Percentiles rank a stretch among this genome's conserved stretches.
These are phyloP conservation scores for Myotis davidii DNA, from an alignment of 2,113 vertebrate genomes.

Conservation along the genomic window DNA sequence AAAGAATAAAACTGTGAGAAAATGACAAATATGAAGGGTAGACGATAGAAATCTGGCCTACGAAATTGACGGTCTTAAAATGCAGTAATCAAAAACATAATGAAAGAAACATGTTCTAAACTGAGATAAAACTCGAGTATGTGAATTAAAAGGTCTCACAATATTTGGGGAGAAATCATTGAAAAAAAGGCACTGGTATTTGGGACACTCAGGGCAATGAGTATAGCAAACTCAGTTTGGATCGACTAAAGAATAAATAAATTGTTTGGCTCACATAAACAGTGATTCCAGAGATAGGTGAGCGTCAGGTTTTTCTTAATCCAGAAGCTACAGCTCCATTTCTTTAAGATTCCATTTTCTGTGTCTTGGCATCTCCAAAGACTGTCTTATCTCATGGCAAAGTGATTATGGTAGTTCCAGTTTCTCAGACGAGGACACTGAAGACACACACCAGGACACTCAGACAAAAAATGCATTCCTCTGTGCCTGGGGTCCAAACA, in stretches of 20 bases:
- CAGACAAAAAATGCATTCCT: neutral
- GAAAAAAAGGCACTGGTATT: neutral
- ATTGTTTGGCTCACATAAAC: neutral
- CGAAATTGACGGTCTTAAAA: constrained; percentile 7
- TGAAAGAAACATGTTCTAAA: neutral
- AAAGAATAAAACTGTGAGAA: neutral
- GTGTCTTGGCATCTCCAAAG: neutral
- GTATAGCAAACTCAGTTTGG: neutral
- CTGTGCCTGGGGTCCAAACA: neutral
- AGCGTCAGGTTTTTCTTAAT: neutral
- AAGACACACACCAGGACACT: neutral
- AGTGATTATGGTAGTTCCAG: neutral
- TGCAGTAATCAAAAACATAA: neutral
- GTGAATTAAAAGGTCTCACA: neutral
- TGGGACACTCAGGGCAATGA: neutral
- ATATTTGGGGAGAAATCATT: neutral
- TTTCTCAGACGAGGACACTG: neutral
- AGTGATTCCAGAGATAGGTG: neutral
- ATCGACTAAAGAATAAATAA: neutral
- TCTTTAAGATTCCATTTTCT: neutral
- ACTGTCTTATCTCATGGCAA: neutral
- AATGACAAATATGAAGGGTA: neutral
- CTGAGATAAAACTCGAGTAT: neutral
- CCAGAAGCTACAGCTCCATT: neutral
- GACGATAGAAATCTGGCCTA: neutral